Evolutionary conservation across 2,888 invertebrate species (phyloP).

Genomic region (Hemithea aestivaria): DNA sequence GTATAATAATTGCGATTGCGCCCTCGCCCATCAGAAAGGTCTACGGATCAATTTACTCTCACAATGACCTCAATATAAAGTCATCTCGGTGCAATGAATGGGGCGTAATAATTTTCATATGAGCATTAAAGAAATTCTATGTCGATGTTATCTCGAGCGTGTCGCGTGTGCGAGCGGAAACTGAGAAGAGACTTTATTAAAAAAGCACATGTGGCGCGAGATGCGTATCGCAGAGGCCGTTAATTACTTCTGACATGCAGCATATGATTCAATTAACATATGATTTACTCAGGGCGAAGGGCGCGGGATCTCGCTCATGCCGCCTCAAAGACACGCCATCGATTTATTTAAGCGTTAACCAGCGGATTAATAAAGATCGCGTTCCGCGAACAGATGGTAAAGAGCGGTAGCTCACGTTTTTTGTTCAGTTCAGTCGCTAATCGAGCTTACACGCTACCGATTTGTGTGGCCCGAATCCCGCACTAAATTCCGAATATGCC

Average conservation of each 20-base stretch:
- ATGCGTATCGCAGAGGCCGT: slow-evolving; percentile 75
- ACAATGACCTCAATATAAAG: slow-evolving; percentile 73
- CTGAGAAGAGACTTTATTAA: slow-evolving; percentile 68
- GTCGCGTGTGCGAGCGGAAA: slow-evolving; percentile 68
- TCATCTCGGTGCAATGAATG: slow-evolving; percentile 54
- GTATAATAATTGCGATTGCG: slow-evolving; percentile 51
- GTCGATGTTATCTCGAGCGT: slow-evolving; percentile 71
- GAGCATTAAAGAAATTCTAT: slow-evolving; percentile 69
- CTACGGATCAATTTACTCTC: slow-evolving; percentile 69
- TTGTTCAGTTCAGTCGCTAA: slow-evolving; percentile 30
- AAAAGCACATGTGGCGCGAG: slow-evolving; percentile 73
- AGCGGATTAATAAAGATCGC: slow-evolving; percentile 64
- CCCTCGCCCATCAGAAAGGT: slow-evolving; percentile 49
- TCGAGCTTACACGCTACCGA: slow-evolving; percentile 55
- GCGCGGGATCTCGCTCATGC: slow-evolving; percentile 39
- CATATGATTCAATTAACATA: slow-evolving; percentile 79
- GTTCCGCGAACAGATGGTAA: slow-evolving; percentile 64
- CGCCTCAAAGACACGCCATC: slow-evolving; percentile 37
- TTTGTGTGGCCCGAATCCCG: slow-evolving; percentile 51
- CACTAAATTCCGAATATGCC: slow-evolving; percentile 26
- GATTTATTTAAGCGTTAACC: slow-evolving; percentile 71
- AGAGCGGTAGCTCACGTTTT: slow-evolving; percentile 54
- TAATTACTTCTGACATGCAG: slow-evolving; percentile 78
- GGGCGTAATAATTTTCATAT: slow-evolving; percentile 66
- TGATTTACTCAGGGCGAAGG: slow-evolving; percentile 69